phyloP scores from a whole-genome alignment of 2,113 vertebrate genomes.

The Acrocephalus arundinaceus region DNA sequence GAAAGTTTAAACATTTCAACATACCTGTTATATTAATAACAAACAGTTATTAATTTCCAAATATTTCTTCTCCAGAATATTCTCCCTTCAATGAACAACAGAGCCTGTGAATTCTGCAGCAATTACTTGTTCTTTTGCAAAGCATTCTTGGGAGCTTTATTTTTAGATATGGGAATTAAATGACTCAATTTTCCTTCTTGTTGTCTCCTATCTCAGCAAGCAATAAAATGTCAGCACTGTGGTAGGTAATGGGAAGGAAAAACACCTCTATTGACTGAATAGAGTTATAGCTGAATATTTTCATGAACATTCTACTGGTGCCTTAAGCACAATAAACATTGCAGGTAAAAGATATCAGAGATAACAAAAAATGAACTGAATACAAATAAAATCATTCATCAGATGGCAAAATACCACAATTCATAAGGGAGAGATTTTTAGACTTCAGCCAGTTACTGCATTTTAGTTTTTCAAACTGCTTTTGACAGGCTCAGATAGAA shows the following conservation, averaged over 20 bases:
- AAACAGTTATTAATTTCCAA: conserved; percentile 47
- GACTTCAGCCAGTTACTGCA: background rate
- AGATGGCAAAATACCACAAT: conserved; percentile 11
- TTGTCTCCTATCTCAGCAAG: conserved; percentile 59
- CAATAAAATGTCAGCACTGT: conserved; percentile 69
- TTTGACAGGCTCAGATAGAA: background rate
- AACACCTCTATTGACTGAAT: conserved; percentile 59
- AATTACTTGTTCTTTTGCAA: conserved; percentile 65
- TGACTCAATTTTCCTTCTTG: conserved; percentile 65
- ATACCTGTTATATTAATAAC: too few relatives aligned
- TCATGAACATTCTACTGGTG: conserved; percentile 32
- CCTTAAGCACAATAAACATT: conserved; percentile 52
- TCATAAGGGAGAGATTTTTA: conserved; percentile 11
- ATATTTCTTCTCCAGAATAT: conserved; percentile 54
- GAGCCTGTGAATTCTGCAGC: conserved; percentile 31
- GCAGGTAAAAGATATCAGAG: conserved; percentile 32
- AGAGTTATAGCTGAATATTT: conserved; percentile 64
- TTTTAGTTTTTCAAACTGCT: background rate
- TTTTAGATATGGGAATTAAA: conserved; percentile 66
- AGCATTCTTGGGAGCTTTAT: conserved; percentile 54
- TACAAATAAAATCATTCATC: conserved; percentile 52
- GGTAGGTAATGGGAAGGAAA: conserved; percentile 62
- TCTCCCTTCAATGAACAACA: conserved; percentile 34
- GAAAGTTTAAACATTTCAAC: conserved; percentile 15
- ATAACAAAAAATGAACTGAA: conserved; percentile 37